Evolutionary conservation across 2,113 vertebrate genomes (phyloP), one percentile per base, ranked within the genome.

Genomic region (Erpornis zantholeuca): DNA sequence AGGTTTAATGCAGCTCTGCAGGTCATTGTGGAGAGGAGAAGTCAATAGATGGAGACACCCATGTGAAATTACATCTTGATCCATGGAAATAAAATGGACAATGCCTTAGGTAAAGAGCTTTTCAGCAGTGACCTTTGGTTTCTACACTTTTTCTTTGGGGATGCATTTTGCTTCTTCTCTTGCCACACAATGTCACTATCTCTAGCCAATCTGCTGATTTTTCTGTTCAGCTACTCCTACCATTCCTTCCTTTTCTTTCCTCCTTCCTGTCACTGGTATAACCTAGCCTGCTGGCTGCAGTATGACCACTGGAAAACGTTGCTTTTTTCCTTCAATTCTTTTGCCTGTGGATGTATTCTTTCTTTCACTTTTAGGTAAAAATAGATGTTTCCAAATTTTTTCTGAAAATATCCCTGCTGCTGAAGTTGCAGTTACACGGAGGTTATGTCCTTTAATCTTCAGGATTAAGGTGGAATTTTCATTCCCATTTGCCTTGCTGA

Each of bases 181-280:
- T 66, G 21, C 38, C 28, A 40, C 0, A 1, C 2, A 4, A 29
- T 77, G 27, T 35, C 52, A 10, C 6, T 35, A 1, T n/a, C 8
- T 60, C 45, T 29, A n/a, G n/a, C n/a, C n/a, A n/a, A n/a, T 61
- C 56, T 82, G 35, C 12, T 49, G 50, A 4, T n/a, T 88, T 40
- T 50, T 53, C 42, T 76, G 15, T 24, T 59, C 47, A 83, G 16
- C 29, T 56, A 35, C 16, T 9, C 29, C 10, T 23, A 7, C 25
- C 14, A 35, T 75, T 60, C 25, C 20, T 23, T 81, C 44, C 21
- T 45, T 82, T n/a, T 7, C 22, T 91, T 91, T 79, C 36, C 27
- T 81, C 15, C 19, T 61, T 92, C n/a, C 35, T 47, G 29, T 86
- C 36, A 15, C 4, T 40, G 9, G 10, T 44, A 33, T 50, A 63